Conservation (phyloP, 2,888 invertebrate genomes). For the Tipula vernalis region DNA sequence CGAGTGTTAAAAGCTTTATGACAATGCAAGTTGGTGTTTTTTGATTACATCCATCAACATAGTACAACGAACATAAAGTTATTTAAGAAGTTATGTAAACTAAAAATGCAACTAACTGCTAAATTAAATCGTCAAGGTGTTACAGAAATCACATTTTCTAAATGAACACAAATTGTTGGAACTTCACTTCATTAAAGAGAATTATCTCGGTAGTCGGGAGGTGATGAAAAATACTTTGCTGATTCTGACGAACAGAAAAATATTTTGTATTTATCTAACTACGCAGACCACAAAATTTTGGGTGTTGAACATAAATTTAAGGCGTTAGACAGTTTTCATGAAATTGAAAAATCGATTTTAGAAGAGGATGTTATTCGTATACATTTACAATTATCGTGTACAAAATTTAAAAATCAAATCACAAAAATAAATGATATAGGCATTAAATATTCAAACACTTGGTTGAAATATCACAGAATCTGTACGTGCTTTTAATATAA, state of each 20-base stretch:
- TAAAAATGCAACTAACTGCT: background rate
- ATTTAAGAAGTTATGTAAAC: background rate
- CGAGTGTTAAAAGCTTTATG: background rate
- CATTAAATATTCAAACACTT: background rate
- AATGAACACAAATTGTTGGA: too few species aligned
- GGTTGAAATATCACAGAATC: background rate
- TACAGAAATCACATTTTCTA: background rate
- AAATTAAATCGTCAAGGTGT: background rate
- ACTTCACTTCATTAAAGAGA: too few species aligned
- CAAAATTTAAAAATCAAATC: background rate
- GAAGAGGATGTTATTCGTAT: background rate
- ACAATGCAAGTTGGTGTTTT: too few species aligned
- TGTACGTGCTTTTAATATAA: background rate
- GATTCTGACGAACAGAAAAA: too few species aligned
- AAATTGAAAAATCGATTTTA: background rate
- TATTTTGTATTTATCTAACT: too few species aligned
- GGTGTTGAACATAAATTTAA: background rate
- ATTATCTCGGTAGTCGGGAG: too few species aligned
- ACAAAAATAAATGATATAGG: background rate
- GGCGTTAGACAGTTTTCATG: background rate
- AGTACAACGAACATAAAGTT: background rate
- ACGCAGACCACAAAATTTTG: background rate
- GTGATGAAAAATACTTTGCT: too few species aligned
- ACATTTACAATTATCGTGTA: background rate
- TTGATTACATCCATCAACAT: too few species aligned